Evolutionary conservation across 2,888 invertebrate species (phyloP).

Genomic region (Macrosiphum euphorbiae): DNA sequence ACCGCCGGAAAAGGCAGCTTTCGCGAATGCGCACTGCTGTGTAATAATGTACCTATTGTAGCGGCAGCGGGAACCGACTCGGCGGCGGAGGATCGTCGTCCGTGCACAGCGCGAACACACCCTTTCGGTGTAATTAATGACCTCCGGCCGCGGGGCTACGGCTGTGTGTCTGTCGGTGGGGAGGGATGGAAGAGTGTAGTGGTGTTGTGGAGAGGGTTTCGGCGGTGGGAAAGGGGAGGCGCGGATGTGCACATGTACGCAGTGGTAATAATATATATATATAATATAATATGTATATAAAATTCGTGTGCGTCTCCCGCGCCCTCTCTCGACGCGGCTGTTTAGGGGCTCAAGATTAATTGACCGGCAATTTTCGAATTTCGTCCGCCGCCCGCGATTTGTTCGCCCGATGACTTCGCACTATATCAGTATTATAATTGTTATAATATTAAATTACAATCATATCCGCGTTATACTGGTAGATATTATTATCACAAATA

Average conservation of each 20-base stretch:
- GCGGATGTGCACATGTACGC: slow-evolving; percentile 3
- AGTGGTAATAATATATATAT: not conserved
- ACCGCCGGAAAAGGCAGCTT: slow-evolving; percentile 43
- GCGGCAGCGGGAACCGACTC: not conserved
- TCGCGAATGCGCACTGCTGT: not conserved
- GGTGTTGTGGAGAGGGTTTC: not conserved
- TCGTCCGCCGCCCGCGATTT: slow-evolving; percentile 20
- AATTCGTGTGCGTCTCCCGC: not conserved
- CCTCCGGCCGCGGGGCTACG: slow-evolving; percentile 21
- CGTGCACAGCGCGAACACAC: slow-evolving; percentile 35
- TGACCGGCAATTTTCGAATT: slow-evolving; percentile 53
- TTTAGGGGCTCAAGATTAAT: slow-evolving; percentile 56
- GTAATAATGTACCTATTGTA: not conserved
- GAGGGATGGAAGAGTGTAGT: not conserved
- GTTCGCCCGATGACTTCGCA: not conserved
- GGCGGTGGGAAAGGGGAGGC: not conserved
- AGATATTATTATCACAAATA: not conserved
- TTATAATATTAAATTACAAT: not conserved
- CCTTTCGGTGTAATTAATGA: slow-evolving; percentile 48
- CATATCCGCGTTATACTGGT: not conserved
- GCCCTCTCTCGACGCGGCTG: not conserved
- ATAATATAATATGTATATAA: not conserved
- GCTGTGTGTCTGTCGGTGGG: not conserved
- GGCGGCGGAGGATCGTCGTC: not conserved
- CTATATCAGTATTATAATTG: not conserved